Evolutionary conservation across 1,140 invertebrate species (phyloP), one percentile per base, ranked within the genome.

Genomic region (Oncopodura yosiiana): DNA sequence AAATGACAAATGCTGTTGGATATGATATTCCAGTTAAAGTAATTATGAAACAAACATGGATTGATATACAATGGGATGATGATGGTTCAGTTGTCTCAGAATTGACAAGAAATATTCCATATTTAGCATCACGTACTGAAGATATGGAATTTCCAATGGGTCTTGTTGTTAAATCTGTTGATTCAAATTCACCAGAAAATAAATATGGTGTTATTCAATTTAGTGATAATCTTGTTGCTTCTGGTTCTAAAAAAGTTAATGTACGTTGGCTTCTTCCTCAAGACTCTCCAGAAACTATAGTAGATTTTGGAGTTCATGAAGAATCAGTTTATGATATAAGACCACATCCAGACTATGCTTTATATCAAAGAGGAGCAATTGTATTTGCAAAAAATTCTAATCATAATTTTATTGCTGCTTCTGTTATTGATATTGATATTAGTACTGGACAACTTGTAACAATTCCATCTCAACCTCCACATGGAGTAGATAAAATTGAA

Each of bases 61-160:
- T 59, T 19, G 37, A 55, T 26, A 41, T 62, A 27, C 16, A 48
- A 29, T 62, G 56, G 56, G 51, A 59, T 44, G 53, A 48, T 37
- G 37, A n/a, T 42, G 39, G 19, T 42, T 11, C 14, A 18, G 16
- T 9, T 42, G 8, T 42, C 14, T 16, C 14, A 9, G 9, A n/a
- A 42, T 42, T 42, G 14, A 9, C 61, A 5, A 27, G 45, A 9
- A 12, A 54, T 3, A 48, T 62, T 30, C 48, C 53, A 11, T 27
- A 18, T 21, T 12, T 62, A 3, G 12, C 6, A 3, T 11, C 38
- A 30, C n/a, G 21, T 5, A 29, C 12, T 0, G 49, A 49, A 1
- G 53, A 56, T 16, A 27, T 42, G 9, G 44, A 49, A n/a, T 50
- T 49, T 42, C 56, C 45, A 16, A 32, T 26, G 8, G 61, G 61